These are phyloP conservation scores for Artibeus lituratus DNA, from an alignment of 2,797 vertebrate genomes.

Conservation along the genomic window DNA sequence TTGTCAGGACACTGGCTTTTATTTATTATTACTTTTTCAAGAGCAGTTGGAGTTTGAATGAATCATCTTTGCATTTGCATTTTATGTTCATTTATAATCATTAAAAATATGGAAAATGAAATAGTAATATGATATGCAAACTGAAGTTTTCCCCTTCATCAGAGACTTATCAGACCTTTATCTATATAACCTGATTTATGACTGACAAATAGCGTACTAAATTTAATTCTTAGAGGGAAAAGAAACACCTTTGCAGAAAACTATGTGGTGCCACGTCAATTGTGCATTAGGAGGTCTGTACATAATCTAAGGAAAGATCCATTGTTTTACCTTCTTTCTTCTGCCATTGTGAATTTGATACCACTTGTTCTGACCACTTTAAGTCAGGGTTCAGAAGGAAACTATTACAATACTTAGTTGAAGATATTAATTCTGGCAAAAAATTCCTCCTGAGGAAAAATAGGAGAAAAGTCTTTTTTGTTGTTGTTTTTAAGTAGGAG, in stretches of 20 bases:
- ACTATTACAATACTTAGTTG: neutral
- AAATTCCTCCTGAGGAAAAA: neutral
- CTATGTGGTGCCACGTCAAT: neutral
- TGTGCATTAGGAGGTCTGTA: neutral
- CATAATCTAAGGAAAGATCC: neutral
- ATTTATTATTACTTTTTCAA: neutral
- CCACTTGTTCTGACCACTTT: neutral
- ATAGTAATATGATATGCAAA: neutral
- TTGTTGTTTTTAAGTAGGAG: neutral
- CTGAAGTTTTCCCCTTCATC: neutral
- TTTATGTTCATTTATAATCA: neutral
- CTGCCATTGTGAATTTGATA: neutral
- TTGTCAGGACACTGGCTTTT: neutral
- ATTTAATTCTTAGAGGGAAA: neutral
- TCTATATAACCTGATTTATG: neutral
- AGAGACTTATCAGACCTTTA: neutral
- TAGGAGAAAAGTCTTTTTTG: neutral
- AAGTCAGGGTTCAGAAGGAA: neutral
- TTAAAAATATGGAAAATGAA: neutral
- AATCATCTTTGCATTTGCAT: neutral
- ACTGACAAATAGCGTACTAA: neutral
- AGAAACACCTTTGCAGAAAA: neutral
- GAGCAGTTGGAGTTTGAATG: neutral
- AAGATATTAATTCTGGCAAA: constrained; percentile 9
- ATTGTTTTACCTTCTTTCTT: neutral